Base-by-base conservation (phyloP, 2,888 invertebrate species). In the Ceramica pisi region DNA sequence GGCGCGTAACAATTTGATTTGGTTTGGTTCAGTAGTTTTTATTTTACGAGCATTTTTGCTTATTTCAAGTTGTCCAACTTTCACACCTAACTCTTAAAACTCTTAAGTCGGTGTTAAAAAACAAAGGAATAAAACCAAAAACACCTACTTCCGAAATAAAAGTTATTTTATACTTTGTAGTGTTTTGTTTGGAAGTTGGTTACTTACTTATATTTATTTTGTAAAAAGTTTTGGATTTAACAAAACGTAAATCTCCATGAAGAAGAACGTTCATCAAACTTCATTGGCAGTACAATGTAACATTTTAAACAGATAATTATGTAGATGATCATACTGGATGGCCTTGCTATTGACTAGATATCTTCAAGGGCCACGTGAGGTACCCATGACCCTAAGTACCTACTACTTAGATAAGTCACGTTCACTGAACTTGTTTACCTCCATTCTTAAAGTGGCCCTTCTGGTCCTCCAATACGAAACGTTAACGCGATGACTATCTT, bases 371-470 rank as follows among this genome's bases (percentile, higher is more conserved):
- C 44, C 67, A 35, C 50, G 67, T 50, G 56, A 44, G 48, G 23
- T 41, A 55, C 21, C 26, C 63, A 19, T 57, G 67, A 44, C 76
- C 35, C 23, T 56, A 5, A 48, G 21, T 56, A 31, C 55, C 46
- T 8, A n/a, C 4, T 50, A 50, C n/a, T 23, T 46, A 23, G n/a
- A n/a, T 65, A 56, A 67, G 8, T 75, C 41, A 38, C 26, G 35
- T 75, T 38, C 14, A 16, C n/a, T 56, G 31, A 23, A 75, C 41
- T 75, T 55, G 12, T 56, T 38, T 41, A 65, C 41, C 23, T 55
- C 51, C 9, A 44, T 38, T 75, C 26, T 35, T 50, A 31, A 75
- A 72, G 48, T 75, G 48, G 31, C 23, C 14, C 38, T 56, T 26
- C 35, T 64, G 38, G n/a, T 66, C 19, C 14, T 21, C 41, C n/a